Evolutionary conservation across 2,888 invertebrate species (phyloP).

Genomic region (Athripsodes cinereus): DNA sequence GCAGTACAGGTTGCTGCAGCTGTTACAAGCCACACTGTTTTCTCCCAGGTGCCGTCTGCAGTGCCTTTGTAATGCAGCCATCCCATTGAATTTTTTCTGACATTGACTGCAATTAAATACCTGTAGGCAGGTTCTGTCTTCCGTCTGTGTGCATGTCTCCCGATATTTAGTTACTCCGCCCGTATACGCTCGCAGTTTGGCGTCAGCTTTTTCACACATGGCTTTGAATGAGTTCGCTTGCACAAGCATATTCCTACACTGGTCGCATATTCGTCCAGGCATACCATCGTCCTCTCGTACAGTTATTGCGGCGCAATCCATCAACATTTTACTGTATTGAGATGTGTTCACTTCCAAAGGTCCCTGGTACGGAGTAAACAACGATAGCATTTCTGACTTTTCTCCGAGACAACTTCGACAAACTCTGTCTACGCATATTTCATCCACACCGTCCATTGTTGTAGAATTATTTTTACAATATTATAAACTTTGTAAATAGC

Average conservation of each 20-base stretch:
- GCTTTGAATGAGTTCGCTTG: slow-evolving; percentile 5
- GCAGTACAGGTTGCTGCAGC: not conserved
- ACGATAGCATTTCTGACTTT: slow-evolving; percentile 1
- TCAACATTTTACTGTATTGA: not conserved
- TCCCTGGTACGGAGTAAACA: not conserved
- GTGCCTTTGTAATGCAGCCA: not conserved
- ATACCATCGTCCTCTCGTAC: slow-evolving; percentile 5
- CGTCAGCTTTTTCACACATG: slow-evolving; percentile 8
- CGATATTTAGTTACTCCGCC: not conserved
- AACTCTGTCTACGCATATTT: not conserved
- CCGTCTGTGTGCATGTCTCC: slow-evolving; percentile 5
- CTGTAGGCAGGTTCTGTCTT: not conserved
- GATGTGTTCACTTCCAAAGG: not conserved
- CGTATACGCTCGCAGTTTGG: not conserved
- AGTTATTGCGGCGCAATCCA: not conserved
- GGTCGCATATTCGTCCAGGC: slow-evolving; percentile 6
- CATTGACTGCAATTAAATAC: slow-evolving; percentile 6
- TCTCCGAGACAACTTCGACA: slow-evolving; percentile 14
- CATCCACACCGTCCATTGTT: not conserved
- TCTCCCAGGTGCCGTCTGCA: slow-evolving; percentile 5
- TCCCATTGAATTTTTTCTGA: slow-evolving; percentile 8
- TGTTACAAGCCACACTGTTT: slow-evolving; percentile 7
- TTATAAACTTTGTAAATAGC: no score
- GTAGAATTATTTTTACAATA: not conserved
- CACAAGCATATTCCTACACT: slow-evolving; percentile 1